Conservation (phyloP, 2,888 invertebrate genomes). For the Cerastoderma edule region DNA sequence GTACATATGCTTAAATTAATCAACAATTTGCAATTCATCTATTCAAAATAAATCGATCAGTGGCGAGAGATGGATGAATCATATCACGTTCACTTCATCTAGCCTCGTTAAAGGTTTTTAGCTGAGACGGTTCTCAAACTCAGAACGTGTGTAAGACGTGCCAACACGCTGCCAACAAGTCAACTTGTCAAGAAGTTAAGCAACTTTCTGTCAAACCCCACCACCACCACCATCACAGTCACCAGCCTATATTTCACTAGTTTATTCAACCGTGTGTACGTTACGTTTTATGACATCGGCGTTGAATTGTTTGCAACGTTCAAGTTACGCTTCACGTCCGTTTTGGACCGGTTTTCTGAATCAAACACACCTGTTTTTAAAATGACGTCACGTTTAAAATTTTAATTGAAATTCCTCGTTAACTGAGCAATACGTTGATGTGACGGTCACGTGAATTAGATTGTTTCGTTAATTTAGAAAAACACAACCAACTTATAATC, state of each 20-base stretch:
- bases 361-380: slow-evolving; percentile 18
- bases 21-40: too few species aligned
- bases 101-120: too few species aligned
- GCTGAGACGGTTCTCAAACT: too few species aligned
- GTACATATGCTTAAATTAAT: too few species aligned
- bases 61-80: too few species aligned
- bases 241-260: slow-evolving; percentile 8
- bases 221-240: too few species aligned
- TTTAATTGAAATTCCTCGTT: slow-evolving; percentile 1
- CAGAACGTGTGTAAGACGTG: too few species aligned
- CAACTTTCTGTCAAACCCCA: slow-evolving; percentile 23
- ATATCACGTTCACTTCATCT: too few species aligned
- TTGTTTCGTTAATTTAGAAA: not conserved
- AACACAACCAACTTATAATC: not conserved
- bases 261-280: slow-evolving; percentile 10
- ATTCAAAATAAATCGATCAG: too few species aligned
- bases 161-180: too few species aligned
- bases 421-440: not conserved
- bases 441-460: too few species aligned
- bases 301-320: slow-evolving; percentile 1
- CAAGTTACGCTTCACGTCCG: not conserved
- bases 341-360: slow-evolving; percentile 17
- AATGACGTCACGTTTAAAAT: slow-evolving; percentile 17
- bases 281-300: not conserved
- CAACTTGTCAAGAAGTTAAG: not conserved